Base-by-base conservation (phyloP, 2,888 invertebrate species). In the Isoperla grammatica region DNA sequence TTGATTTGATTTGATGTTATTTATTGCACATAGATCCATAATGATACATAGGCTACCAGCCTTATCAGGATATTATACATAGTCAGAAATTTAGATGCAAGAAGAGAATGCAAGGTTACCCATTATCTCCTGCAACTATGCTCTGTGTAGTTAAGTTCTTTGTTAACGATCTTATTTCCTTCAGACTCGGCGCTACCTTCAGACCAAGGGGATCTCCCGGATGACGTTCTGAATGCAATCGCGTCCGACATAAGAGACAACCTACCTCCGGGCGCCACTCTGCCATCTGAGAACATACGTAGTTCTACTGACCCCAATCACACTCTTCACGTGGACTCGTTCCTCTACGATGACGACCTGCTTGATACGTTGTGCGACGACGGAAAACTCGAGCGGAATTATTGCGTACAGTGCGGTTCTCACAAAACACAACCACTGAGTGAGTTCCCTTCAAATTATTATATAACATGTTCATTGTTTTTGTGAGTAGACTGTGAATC, bases 281-380 rank as follows among this genome's bases (percentile, higher is more conserved):
- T 63, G 2, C 63, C 61, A 1, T 62, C 63, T 8, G 64, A 64
- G 40, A 61, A 42, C 9, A 62, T 64, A 8, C 23, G 23, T 8
- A 23, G 23, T 15, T 53, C 61, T 39, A 59, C 55, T n/a, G 58
- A 59, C 23, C 56, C 61, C 6, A 49, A 54, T 12, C 59, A 62
- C 29, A 82, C 83, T 2, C 73, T 79, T 12, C 84, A 86, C 71
- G 77, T 88, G 0, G 88, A 88, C 74, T 83, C 81, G 43, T 88
- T 88, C 69, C 75, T 88, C 0, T 87, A 84, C 75, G 82, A 84
- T 66, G 84, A 86, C 62, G 78, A 80, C 13, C 78, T 81, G 62
- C 73, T 86, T 11, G 82, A 85, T 54, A 70, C 75, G n/a, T 69
- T 82, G n/a, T 76, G 75, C 40, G 76, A 79, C 45, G 71, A 75